These are phyloP conservation scores for Adelosebastes latens DNA, from an alignment of 2,797 vertebrate genomes.

Conservation along the genomic window DNA sequence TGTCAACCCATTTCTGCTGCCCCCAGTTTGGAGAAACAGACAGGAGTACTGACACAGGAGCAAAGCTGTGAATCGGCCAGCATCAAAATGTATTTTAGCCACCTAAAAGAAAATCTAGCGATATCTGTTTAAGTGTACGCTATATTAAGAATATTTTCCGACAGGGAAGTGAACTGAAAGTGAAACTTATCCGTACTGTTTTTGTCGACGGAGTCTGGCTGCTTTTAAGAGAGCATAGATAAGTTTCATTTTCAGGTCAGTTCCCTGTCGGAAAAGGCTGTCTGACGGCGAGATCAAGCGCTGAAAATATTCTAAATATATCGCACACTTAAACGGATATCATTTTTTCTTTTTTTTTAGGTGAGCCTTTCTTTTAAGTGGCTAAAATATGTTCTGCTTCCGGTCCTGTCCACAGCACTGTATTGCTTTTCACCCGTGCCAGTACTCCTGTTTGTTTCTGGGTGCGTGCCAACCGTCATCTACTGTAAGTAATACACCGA, in stretches of 20 bases:
- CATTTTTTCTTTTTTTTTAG: no score
- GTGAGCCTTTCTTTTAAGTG: neutral
- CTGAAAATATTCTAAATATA: neutral
- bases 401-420: no score
- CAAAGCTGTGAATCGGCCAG: neutral
- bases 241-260: neutral
- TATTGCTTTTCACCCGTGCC: neutral
- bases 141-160: neutral
- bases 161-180: neutral
- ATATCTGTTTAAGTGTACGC: neutral
- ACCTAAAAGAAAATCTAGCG: neutral
- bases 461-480: neutral
- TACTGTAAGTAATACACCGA: neutral
- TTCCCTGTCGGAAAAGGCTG: neutral
- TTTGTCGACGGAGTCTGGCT: neutral
- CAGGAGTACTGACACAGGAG: neutral
- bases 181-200: neutral
- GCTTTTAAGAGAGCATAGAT: neutral
- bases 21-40: neutral
- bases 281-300: neutral
- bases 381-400: neutral
- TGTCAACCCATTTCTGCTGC: neutral
- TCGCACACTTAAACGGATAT: neutral
- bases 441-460: neutral
- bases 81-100: neutral